Conservation (phyloP, 1,140 invertebrate species). For the Euglossa dilemma region DNA sequence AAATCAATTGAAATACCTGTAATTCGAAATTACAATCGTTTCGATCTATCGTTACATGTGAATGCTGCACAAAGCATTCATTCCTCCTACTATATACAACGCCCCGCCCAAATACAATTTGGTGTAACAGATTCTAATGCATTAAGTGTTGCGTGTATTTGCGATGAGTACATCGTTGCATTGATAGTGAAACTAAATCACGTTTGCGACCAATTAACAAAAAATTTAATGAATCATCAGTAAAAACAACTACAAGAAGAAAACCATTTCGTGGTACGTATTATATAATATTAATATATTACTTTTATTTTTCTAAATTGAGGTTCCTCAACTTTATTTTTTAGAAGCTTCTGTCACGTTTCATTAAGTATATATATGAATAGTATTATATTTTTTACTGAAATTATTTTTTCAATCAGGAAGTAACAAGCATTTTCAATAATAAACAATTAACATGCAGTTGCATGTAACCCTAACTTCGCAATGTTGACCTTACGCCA, state of each 20-base stretch:
- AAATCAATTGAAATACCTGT: not conserved
- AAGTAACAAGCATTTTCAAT: not conserved
- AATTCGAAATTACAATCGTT: not conserved
- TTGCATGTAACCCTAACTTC: not conserved
- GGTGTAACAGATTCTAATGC: conserved; percentile 58
- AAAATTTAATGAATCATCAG: not conserved
- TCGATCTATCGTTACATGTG: not conserved
- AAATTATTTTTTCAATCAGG: not conserved
- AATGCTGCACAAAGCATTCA: conserved; percentile 13
- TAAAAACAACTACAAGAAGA: not conserved
- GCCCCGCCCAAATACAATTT: conserved; percentile 78
- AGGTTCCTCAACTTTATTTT: not conserved
- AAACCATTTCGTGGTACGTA: conserved; percentile 21
- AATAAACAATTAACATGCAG: not conserved
- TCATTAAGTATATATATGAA: no score
- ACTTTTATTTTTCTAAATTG: not conserved
- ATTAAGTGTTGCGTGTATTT: conserved; percentile 15
- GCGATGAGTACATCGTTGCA: not conserved
- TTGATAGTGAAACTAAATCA: not conserved
- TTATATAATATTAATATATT: not conserved
- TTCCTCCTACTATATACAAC: conserved; percentile 8
- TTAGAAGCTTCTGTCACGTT: not conserved
- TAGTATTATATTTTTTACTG: not conserved
- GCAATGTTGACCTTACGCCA: conserved; percentile 30
- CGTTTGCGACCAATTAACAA: not conserved